These are phyloP conservation scores for Microplitis manilae DNA, from an alignment of 2,888 invertebrate genomes.

Conservation along the genomic window DNA sequence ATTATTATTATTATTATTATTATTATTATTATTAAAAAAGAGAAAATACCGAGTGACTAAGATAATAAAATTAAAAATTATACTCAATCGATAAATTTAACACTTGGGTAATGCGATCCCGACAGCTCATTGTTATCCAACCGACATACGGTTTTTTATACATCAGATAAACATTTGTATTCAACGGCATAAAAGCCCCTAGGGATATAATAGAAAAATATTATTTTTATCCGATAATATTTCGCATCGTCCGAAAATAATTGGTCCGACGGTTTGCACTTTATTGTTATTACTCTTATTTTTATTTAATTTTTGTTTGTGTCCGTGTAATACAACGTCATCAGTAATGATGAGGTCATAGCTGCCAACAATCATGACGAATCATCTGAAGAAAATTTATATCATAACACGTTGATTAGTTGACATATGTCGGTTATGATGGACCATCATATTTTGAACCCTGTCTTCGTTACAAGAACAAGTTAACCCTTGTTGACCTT, in stretches of 20 bases:
- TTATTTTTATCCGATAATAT: not conserved
- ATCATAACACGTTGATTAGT: not conserved
- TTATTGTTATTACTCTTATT: not conserved
- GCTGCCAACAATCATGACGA: slow-evolving; percentile 14
- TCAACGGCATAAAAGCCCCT: not conserved
- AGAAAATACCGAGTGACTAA: no score
- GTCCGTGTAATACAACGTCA: not conserved
- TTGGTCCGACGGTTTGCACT: not conserved
- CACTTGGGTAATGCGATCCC: not conserved
- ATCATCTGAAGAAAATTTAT: slow-evolving; percentile 16
- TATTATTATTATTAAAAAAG: no score
- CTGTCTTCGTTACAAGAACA: slow-evolving; percentile 58
- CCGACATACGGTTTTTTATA: slow-evolving; percentile 9
- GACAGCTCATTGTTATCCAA: slow-evolving; percentile 20
- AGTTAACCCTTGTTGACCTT: slow-evolving; percentile 67
- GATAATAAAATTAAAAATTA: not conserved
- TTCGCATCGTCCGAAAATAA: not conserved
- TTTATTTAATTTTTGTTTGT: not conserved
- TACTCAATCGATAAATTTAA: slow-evolving; percentile 4
- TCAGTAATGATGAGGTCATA: slow-evolving; percentile 6
- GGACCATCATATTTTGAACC: slow-evolving; percentile 41
- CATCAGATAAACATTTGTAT: not conserved
- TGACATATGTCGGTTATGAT: not conserved
- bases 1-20: no score
- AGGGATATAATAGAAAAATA: not conserved